Conservation (phyloP, 2,797 vertebrate genomes). For the Rousettus madagascariensis region DNA sequence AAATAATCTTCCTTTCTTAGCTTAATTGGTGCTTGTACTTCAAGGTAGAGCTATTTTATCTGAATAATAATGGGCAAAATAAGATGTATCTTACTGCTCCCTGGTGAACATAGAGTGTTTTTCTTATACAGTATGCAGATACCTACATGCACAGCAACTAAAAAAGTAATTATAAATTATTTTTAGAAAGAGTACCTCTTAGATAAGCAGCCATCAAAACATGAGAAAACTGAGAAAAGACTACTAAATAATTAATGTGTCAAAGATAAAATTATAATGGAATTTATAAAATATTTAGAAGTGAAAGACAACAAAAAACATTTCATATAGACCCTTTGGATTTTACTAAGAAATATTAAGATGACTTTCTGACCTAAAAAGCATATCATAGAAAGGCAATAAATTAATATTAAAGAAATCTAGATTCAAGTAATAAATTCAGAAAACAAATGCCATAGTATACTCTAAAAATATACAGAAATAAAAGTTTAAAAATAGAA, state of each 20-base stretch:
- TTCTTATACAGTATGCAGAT: not conserved
- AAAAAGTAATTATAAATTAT: not conserved
- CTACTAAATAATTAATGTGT: constrained; percentile 41
- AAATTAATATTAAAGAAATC: not conserved
- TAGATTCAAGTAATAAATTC: not conserved
- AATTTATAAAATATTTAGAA: constrained; percentile 44
- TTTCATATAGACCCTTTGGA: not conserved
- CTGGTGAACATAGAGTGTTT: not conserved
- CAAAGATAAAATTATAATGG: not conserved
- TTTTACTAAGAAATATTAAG: not conserved
- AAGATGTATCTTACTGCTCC: not conserved
- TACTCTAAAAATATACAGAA: not conserved
- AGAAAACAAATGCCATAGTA: not conserved
- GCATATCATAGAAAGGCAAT: not conserved
- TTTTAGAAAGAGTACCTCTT: not conserved
- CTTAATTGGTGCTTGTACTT: not conserved
- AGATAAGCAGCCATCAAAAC: not conserved
- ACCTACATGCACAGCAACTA: not conserved
- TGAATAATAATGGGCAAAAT: not conserved
- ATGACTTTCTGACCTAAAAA: not conserved
- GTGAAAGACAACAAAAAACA: not conserved
- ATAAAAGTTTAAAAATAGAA: not conserved
- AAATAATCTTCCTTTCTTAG: not conserved
- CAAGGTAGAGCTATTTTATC: not conserved
- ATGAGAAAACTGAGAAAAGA: not conserved